Conservation (phyloP, 2,113 vertebrate species). For the Erythrocercus mccallii region DNA sequence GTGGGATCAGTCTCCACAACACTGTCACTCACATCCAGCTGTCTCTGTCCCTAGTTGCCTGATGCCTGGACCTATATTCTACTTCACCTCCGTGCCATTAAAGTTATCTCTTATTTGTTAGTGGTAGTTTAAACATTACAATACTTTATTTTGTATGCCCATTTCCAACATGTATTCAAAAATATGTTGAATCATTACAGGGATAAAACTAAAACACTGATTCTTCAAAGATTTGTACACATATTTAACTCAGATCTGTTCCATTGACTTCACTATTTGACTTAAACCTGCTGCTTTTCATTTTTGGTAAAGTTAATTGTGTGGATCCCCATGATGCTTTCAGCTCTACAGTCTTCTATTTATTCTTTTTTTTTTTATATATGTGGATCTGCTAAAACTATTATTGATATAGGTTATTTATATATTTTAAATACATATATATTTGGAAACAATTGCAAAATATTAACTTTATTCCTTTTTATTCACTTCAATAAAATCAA, state of each 20-base stretch:
- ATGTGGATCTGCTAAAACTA: background rate
- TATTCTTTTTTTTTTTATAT: background rate
- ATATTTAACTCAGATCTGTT: background rate
- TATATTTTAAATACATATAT: background rate
- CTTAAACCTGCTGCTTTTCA: background rate
- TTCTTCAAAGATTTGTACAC: background rate
- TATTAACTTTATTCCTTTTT: background rate
- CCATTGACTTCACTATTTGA: background rate
- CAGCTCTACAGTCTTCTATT: background rate
- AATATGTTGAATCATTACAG: background rate
- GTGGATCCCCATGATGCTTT: background rate
- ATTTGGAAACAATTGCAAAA: background rate
- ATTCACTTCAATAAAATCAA: background rate
- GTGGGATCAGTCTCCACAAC: background rate
- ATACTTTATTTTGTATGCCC: background rate
- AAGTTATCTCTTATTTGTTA: background rate
- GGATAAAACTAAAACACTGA: background rate
- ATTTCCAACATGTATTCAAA: background rate
- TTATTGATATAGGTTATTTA: background rate
- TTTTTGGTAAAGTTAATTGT: background rate
- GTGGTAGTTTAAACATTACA: background rate
- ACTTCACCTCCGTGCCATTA: background rate
- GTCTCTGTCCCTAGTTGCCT: background rate
- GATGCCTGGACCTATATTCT: fast-evolving
- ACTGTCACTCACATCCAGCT: no score